Evolutionary conservation across 1,140 invertebrate species (phyloP).

Genomic region (Drosophila serrata): DNA sequence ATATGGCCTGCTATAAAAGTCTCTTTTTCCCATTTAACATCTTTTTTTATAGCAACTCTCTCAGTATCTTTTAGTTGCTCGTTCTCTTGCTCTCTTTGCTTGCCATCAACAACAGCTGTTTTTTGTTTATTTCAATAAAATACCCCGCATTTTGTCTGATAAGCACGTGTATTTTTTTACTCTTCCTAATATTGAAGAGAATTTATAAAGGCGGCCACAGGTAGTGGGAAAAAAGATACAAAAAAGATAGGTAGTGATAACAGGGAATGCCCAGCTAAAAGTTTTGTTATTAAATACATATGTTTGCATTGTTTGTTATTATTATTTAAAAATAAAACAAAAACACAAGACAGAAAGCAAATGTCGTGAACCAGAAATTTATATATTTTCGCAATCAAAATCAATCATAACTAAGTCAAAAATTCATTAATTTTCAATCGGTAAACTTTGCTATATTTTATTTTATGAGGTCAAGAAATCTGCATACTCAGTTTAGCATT

Average conservation of each 20-base stretch:
- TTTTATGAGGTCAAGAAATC: too few relatives aligned
- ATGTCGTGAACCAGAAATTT: too few relatives aligned
- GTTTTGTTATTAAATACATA: too few relatives aligned
- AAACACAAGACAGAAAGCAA: too few relatives aligned
- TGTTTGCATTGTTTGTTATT: too few relatives aligned
- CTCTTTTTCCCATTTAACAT: background rate
- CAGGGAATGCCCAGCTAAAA: too few relatives aligned
- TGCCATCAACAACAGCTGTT: constrained; percentile 69
- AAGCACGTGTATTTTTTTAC: constrained; percentile 74
- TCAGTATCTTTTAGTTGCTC: background rate
- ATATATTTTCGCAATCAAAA: too few relatives aligned
- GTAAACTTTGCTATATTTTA: too few relatives aligned
- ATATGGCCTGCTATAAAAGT: constrained; percentile 16
- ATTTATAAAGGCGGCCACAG: constrained; percentile 46
- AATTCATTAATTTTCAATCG: too few relatives aligned
- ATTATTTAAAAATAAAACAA: too few relatives aligned
- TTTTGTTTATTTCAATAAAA: constrained; percentile 78
- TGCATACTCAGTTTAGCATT: too few relatives aligned
- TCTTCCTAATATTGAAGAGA: background rate
- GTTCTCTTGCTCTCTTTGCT: constrained; percentile 19
- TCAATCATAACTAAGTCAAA: too few relatives aligned
- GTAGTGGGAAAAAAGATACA: constrained; percentile 16
- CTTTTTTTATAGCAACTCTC: constrained; percentile 38
- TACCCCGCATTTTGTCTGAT: constrained; percentile 68
- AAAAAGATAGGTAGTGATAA: constrained; percentile 11